Percentiles rank a stretch among this genome's conserved stretches.
phyloP scores from a whole-genome alignment of 1,140 invertebrate species.

The Hesperophylax magnus region DNA sequence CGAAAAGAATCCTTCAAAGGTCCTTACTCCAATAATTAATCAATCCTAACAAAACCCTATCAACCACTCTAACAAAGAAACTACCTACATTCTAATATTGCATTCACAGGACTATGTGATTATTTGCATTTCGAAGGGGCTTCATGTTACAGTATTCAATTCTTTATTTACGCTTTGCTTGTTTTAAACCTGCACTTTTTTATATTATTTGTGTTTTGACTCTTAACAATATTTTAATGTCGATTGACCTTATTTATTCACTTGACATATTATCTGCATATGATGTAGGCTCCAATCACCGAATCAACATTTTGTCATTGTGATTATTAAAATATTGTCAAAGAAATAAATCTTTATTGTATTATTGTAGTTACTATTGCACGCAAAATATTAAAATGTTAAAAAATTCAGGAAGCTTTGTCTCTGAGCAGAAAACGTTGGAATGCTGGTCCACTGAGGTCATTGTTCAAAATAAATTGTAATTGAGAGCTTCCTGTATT shows the following conservation, averaged over 20 bases:
- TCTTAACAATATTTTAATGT: no score
- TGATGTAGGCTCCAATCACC: no score
- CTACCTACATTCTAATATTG: background rate
- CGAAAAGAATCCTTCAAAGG: constrained; percentile 27
- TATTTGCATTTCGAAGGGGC: background rate
- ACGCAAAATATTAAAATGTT: no score
- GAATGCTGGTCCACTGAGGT: background rate
- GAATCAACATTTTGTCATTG: no score
- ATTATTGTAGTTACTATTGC: no score
- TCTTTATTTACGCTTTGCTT: background rate
- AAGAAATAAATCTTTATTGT: no score
- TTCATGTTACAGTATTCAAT: background rate
- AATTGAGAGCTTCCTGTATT: background rate
- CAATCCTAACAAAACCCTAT: background rate
- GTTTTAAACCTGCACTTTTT: background rate
- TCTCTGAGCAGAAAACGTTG: background rate
- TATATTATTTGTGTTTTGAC: no score
- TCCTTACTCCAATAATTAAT: constrained; percentile 15
- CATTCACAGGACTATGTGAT: background rate
- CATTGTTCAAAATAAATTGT: background rate
- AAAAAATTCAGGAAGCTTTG: no score
- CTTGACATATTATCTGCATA: no score
- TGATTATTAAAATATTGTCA: no score
- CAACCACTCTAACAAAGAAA: no score
- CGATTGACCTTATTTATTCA: no score